Percentiles rank a stretch among this genome's conserved stretches.
Evolutionary conservation across 2,797 vertebrate genomes (phyloP).

Genomic region (Clarias platycephalus): DNA sequence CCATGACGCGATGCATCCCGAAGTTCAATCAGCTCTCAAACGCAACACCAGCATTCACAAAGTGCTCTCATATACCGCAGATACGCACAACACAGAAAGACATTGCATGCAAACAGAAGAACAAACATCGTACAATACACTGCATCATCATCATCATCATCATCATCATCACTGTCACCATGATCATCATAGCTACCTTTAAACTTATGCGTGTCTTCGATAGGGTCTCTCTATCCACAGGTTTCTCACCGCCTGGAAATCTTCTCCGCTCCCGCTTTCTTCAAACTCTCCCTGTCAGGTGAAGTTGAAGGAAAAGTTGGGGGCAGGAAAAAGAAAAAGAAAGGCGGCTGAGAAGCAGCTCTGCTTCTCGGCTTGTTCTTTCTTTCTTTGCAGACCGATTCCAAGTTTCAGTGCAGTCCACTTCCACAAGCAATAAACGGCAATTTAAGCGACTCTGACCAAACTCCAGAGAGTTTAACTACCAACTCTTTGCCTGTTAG

Average conservation of each 20-base stretch:
- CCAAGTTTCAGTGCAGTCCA: conserved; percentile 77
- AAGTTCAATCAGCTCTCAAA: neutral
- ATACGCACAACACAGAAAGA: neutral
- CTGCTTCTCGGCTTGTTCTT: conserved; percentile 34
- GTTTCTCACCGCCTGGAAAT: conserved; percentile 5
- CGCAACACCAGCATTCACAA: neutral
- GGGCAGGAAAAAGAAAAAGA: conserved; percentile 1
- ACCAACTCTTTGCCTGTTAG: conserved; percentile 66
- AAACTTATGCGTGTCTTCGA: neutral
- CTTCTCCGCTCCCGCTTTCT: conserved; percentile 28
- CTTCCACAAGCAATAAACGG: conserved; percentile 74
- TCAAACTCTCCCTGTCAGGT: conserved; percentile 20
- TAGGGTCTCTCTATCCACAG: conserved; percentile 36
- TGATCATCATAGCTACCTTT: conserved; percentile 35
- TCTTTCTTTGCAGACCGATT: conserved; percentile 61
- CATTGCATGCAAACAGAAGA: neutral
- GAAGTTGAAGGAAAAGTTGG: conserved; percentile 19
- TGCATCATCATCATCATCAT: too few relatives aligned
- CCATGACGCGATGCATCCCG: neutral
- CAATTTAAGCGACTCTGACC: conserved; percentile 73
- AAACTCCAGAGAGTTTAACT: conserved; percentile 87
- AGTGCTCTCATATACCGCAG: too few relatives aligned
- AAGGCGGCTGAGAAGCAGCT: conserved; percentile 26
- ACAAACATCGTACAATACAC: too few relatives aligned
- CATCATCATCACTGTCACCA: too few relatives aligned